These are phyloP conservation scores for Coelinius sp. DNA, from an alignment of 2,888 invertebrate species.

Conservation along the genomic window DNA sequence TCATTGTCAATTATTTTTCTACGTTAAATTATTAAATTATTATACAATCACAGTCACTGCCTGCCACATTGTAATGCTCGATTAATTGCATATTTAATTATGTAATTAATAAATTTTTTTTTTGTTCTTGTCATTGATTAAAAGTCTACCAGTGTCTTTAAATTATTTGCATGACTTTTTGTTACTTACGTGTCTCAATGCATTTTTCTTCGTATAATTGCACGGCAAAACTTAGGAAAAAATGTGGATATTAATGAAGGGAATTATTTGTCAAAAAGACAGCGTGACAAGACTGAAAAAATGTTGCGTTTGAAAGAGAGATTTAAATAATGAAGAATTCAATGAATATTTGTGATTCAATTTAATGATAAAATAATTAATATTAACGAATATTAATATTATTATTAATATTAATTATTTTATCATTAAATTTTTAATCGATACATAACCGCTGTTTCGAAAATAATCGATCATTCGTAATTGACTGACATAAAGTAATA, in stretches of 20 bases:
- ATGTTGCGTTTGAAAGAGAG: conserved; percentile 28
- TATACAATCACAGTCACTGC: conserved; percentile 38
- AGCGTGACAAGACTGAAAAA: conserved; percentile 56
- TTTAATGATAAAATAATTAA: background rate
- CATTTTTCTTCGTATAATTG: conserved; percentile 5
- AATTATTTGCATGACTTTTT: conserved; percentile 23
- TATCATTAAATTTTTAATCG: too few relatives aligned
- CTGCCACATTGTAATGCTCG: conserved; percentile 21
- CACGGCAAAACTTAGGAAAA: conserved; percentile 9
- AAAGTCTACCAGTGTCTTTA: conserved; percentile 8
- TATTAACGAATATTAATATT: background rate
- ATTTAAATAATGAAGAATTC: background rate
- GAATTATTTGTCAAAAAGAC: conserved; percentile 43
- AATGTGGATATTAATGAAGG: conserved; percentile 15
- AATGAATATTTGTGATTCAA: conserved; percentile 2
- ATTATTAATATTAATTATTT: too few relatives aligned
- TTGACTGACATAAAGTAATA: conserved; percentile 38
- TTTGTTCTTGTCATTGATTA: conserved; percentile 13
- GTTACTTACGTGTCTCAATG: conserved; percentile 24
- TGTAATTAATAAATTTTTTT: background rate
- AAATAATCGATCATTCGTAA: conserved; percentile 26
- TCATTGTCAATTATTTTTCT: conserved; percentile 22
- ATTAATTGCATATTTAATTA: conserved; percentile 3
- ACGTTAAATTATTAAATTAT: conserved; percentile 12
- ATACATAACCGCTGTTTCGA: conserved; percentile 26